Base-by-base conservation (phyloP, 2,797 vertebrate species). In the Simalia tracyae region DNA sequence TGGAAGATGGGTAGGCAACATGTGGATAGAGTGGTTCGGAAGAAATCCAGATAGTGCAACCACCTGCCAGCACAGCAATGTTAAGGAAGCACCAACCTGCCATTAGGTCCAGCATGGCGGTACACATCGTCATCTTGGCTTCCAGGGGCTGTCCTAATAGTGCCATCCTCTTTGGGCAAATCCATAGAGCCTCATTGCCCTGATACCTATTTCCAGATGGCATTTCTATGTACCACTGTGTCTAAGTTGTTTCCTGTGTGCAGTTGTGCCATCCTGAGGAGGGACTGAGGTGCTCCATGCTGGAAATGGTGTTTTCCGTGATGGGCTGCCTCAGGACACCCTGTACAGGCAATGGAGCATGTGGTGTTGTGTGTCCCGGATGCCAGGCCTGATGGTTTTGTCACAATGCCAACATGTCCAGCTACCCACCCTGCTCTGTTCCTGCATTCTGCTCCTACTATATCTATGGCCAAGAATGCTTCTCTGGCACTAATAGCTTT, bases 71-170 rank as follows among this genome's bases (percentile, higher is more conserved):
- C 15, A 99, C 97, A 91, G 98, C 97, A 94, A 98, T 95, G 84
- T 98, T 98, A 96, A 99, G 99, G 92, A 99, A 98, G 76, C 98
- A 99, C 99, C 99, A 99, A 24, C 98, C 99, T 94, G 98, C 98
- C 59, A 97, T 96, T 94, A 98, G 97, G 92, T 99, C 98, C 0
- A 98, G 94, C 0, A 61, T 19, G 17, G 92, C 95, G 24, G 24
- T 87, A 11, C 91, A 50, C 5, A 95, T 97, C 97, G 98, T 98
- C 98, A 99, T 99, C 96, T 98, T 99, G 91, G 95, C 96, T 98
- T 97, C 98, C 98, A 97, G 97, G 96, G 81, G 19, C 19, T 0
- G 0, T 0, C 15, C 24, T 60, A 31, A 12, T 0, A 0, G 0
- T 0, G 0, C 84, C 72, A 0, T 42, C 15, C 4, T 7, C 4